Evolutionary conservation across 2,888 invertebrate genomes (phyloP).

Genomic region (Pyrrhosoma nymphula): DNA sequence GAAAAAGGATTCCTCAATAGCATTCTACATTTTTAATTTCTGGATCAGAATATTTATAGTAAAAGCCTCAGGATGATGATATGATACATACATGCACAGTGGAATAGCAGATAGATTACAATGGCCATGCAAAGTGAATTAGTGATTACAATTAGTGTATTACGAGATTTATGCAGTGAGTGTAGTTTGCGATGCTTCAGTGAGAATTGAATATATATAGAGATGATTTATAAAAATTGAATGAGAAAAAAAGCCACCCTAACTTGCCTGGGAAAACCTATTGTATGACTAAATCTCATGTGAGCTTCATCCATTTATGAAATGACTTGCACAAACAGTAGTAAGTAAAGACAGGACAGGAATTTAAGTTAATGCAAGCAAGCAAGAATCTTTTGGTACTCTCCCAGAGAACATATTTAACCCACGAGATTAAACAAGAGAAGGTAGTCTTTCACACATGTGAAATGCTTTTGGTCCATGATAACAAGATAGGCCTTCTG

Average conservation of each 20-base stretch:
- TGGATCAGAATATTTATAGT: neutral
- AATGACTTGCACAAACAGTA: neutral
- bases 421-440: no score
- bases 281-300: neutral
- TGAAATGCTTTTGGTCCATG: no score
- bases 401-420: no score
- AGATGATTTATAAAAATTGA: neutral
- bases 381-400: no score
- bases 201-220: neutral
- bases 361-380: no score
- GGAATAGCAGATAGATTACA: neutral
- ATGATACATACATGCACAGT: neutral
- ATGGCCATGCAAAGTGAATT: conserved; percentile 5
- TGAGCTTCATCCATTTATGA: neutral
- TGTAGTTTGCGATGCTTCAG: neutral
- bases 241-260: neutral
- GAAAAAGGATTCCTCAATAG: no score
- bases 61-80: neutral
- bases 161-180: neutral
- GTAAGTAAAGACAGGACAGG: no score
- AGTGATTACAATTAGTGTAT: neutral
- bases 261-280: neutral
- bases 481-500: no score
- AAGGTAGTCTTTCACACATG: no score
- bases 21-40: neutral